Percentiles rank a stretch among this genome's conserved stretches.
These are phyloP conservation scores for Sebastes nivosus DNA, from an alignment of 2,797 vertebrate genomes.

Conservation along the genomic window DNA sequence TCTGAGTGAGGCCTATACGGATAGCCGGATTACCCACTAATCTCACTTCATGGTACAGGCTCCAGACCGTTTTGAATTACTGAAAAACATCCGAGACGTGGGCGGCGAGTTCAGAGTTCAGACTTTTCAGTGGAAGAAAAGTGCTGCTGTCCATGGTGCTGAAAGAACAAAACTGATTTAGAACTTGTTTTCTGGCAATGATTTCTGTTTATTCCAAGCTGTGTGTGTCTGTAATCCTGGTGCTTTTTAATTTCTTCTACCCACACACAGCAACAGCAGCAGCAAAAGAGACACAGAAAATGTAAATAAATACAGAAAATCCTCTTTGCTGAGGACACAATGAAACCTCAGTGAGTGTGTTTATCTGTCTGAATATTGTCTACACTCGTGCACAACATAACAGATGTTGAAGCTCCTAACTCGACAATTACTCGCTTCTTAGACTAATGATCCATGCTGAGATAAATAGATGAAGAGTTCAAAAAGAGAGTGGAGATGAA, in stretches of 20 bases:
- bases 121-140: background rate
- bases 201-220: background rate
- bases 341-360: background rate
- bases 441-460: slow-evolving; percentile 51
- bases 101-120: background rate
- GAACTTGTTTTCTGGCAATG: background rate
- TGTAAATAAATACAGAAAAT: slow-evolving; percentile 15
- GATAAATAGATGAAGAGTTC: slow-evolving; percentile 48
- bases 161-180: background rate
- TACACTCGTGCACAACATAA: background rate
- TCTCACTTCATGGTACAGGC: background rate
- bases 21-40: background rate
- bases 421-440: slow-evolving; percentile 30
- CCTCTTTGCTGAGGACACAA: background rate
- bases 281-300: slow-evolving; percentile 1
- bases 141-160: background rate
- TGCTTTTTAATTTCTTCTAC: background rate
- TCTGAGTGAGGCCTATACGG: background rate
- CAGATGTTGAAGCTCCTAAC: slow-evolving; percentile 49
- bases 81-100: background rate
- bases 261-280: background rate
- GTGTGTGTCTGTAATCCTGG: background rate
- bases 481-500: background rate
- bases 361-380: background rate
- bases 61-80: background rate